Percentiles rank a stretch among this genome's conserved stretches.
Conservation (phyloP, 2,888 invertebrate species). For the Philhelius pedissequus region DNA sequence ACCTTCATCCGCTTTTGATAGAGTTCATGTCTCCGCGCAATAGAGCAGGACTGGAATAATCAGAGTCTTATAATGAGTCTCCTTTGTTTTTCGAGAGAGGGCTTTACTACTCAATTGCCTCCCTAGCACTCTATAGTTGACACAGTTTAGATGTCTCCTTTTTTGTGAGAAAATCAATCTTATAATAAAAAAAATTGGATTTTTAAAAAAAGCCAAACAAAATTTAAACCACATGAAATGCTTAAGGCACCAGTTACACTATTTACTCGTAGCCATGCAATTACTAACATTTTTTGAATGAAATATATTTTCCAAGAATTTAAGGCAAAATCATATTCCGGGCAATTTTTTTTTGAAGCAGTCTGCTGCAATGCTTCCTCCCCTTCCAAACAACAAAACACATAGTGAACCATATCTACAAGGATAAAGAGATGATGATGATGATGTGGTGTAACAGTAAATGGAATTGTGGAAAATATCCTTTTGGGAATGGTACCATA, state of each 20-base stretch:
- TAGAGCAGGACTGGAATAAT: no score
- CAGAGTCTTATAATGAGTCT: no score
- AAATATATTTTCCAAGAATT: neutral
- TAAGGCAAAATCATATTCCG: conserved; percentile 8
- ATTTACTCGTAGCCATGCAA: neutral
- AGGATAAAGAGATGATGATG: conserved; percentile 39
- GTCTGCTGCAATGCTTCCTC: neutral
- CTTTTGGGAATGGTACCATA: conserved; percentile 26
- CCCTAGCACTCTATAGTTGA: no score
- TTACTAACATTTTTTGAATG: neutral
- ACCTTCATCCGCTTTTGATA: no score
- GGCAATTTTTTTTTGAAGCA: neutral
- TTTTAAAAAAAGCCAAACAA: neutral
- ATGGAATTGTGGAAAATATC: conserved; percentile 50
- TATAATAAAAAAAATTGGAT: no score
- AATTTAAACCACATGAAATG: neutral
- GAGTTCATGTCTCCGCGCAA: no score
- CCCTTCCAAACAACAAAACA: neutral
- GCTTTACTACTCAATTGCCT: no score
- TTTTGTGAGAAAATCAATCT: no score
- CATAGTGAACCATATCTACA: neutral
- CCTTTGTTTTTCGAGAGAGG: no score
- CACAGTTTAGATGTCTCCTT: no score
- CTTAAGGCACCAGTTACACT: neutral
- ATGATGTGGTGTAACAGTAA: conserved; percentile 37